These are phyloP conservation scores for Diploptera punctata DNA, from an alignment of 2,888 invertebrate species.

Conservation along the genomic window DNA sequence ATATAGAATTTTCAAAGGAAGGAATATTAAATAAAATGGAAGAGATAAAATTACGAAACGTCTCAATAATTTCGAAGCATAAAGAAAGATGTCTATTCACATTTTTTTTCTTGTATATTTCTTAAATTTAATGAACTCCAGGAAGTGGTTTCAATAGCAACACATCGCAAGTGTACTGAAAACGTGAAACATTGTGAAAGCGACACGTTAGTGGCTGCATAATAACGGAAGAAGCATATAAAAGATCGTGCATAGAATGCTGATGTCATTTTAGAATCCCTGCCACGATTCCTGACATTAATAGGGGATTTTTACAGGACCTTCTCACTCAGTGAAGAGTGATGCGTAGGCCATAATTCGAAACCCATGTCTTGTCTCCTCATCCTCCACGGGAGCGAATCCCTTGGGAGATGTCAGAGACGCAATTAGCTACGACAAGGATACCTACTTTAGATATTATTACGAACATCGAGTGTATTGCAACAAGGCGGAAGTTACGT, in stretches of 20 bases:
- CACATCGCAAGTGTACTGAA: too few species aligned
- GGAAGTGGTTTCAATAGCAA: too few species aligned
- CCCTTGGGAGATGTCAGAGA: conserved; percentile 34
- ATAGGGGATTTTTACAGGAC: conserved; percentile 6
- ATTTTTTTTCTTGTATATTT: background rate
- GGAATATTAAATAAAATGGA: too few species aligned
- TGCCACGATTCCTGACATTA: conserved; percentile 3
- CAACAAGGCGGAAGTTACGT: background rate
- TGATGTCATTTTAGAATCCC: conserved; percentile 16
- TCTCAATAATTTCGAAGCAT: too few species aligned
- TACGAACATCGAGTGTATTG: background rate
- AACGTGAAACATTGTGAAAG: too few species aligned
- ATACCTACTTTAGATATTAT: conserved; percentile 38
- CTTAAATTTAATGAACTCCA: too few species aligned
- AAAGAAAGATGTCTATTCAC: background rate
- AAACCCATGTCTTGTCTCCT: conserved; percentile 8
- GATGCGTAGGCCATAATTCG: conserved; percentile 16
- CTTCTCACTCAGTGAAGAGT: conserved; percentile 3
- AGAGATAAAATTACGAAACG: too few species aligned
- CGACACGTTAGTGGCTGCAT: too few species aligned
- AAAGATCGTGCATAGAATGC: background rate
- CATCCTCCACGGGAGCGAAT: background rate
- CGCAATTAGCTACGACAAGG: conserved; percentile 38
- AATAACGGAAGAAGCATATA: too few species aligned
- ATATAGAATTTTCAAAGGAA: too few species aligned